Evolutionary conservation across 2,113 vertebrate genomes (phyloP), one percentile per base, ranked within the genome.

Genomic region (Antennarius striatus): DNA sequence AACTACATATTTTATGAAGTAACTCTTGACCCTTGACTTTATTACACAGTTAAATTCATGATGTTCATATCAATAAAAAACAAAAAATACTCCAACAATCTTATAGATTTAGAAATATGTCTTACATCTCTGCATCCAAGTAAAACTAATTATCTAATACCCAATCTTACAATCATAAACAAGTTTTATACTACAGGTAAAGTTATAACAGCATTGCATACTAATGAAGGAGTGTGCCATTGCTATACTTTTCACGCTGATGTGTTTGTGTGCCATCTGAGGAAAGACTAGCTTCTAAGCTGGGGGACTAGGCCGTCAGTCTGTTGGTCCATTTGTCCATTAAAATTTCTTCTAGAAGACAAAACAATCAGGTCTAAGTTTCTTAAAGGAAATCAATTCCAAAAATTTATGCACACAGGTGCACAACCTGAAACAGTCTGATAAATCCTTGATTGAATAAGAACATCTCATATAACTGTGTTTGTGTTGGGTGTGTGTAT

Each of bases 311-410:
- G 8, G 46, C 48, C 66, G 56, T 75, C 69, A 29, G 32, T 67
- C 43, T 42, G 43, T 77, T 10, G 9, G 39, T 71, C 63, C 14
- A 54, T 79, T 69, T 75, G 68, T 75, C 65, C 68, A 92, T 92
- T 90, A 92, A 93, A 79, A 92, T 89, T 77, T 85, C 84, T 82
- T 90, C 88, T 92, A 89, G 90, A 90, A 87, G 84, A 89, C 86
- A 86, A 86, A 91, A 87, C 83, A 88, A 83, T 86, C 89, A 89
- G 91, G 90, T 91, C 90, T 92, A 91, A 90, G 89, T 82, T 89
- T 92, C 92, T 94, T 84, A 86, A 86, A 86, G 87, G 89, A 91
- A 91, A 91, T 90, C 93, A 92, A 91, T 87, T 93, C 22, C 22
- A 46, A 39, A 67, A 50, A 66, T 52, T 64, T 58, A 68, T 43